These are phyloP conservation scores for Artemisiospiza belli DNA, from an alignment of 2,113 vertebrate species.

Conservation along the genomic window DNA sequence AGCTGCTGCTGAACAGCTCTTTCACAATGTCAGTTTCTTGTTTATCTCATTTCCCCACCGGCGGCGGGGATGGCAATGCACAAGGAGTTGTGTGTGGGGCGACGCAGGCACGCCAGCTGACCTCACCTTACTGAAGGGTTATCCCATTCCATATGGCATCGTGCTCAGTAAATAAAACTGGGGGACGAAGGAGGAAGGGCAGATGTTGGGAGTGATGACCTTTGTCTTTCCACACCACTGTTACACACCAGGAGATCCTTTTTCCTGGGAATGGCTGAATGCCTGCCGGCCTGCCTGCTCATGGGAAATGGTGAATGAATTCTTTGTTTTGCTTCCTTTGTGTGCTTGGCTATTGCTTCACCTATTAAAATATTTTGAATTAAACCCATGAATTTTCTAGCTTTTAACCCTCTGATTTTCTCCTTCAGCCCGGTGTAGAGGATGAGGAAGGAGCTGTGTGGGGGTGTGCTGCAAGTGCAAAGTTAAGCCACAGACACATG, in stretches of 20 bases:
- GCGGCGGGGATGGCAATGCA: fast-evolving
- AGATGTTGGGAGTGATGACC: fast-evolving
- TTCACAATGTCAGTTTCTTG: background rate
- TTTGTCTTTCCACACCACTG: fast-evolving
- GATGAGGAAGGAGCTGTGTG: background rate
- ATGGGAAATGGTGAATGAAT: background rate
- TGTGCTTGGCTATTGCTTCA: fast-evolving
- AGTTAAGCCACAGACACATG: background rate
- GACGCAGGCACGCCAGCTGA: background rate
- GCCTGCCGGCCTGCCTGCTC: background rate
- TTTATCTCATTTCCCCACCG: background rate
- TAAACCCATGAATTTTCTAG: background rate
- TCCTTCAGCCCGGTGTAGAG: background rate
- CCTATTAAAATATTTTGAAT: background rate
- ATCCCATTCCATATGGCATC: background rate
- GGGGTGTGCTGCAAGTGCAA: background rate
- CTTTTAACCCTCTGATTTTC: background rate
- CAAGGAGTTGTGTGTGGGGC: background rate
- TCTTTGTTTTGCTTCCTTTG: background rate
- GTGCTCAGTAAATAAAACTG: background rate
- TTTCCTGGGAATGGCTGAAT: background rate
- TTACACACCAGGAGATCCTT: fast-evolving
- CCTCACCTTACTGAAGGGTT: background rate
- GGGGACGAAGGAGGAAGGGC: background rate
- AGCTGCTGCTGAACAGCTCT: background rate